phyloP scores from a whole-genome alignment of 2,888 invertebrate species.

The Stenolophus ochropezus region DNA sequence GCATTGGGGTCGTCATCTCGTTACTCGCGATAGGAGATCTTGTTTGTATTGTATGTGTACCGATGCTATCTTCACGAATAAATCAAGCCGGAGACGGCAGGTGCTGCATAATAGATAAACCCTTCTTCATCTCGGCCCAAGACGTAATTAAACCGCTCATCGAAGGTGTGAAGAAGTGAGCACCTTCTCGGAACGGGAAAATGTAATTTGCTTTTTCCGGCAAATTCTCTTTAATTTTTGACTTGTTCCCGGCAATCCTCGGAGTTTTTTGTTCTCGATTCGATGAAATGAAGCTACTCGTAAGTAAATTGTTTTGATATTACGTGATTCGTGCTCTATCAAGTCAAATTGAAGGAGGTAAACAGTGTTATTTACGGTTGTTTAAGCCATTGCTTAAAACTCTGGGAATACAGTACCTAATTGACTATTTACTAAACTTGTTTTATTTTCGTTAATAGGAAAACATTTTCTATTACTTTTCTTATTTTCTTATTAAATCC shows the following conservation, averaged over 20 bases:
- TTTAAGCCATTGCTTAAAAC: neutral
- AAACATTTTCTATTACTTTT: too few relatives aligned
- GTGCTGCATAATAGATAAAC: slow-evolving; percentile 55
- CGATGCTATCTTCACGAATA: slow-evolving; percentile 45
- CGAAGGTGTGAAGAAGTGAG: slow-evolving; percentile 30
- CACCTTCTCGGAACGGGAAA: neutral
- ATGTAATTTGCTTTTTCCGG: neutral
- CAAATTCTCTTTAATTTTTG: neutral
- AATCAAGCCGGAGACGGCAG: slow-evolving; percentile 50
- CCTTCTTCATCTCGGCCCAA: slow-evolving; percentile 31
- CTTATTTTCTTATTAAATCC: too few relatives aligned
- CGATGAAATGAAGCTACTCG: neutral
- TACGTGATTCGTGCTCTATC: neutral
- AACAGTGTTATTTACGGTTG: neutral
- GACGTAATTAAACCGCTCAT: slow-evolving; percentile 31
- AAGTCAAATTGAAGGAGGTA: neutral
- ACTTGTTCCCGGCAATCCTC: neutral
- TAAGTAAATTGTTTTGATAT: neutral
- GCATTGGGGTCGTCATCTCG: neutral
- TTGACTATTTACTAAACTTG: too few relatives aligned
- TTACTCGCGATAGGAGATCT: slow-evolving; percentile 40
- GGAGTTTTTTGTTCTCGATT: neutral
- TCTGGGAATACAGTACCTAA: too few relatives aligned
- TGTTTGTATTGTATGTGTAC: slow-evolving; percentile 52
- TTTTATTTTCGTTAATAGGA: too few relatives aligned